A percentile compares a stretch with the other conserved stretches of the same genome.
phyloP scores from a whole-genome alignment of 2,113 vertebrate genomes.

The Pterocles gutturalis region DNA sequence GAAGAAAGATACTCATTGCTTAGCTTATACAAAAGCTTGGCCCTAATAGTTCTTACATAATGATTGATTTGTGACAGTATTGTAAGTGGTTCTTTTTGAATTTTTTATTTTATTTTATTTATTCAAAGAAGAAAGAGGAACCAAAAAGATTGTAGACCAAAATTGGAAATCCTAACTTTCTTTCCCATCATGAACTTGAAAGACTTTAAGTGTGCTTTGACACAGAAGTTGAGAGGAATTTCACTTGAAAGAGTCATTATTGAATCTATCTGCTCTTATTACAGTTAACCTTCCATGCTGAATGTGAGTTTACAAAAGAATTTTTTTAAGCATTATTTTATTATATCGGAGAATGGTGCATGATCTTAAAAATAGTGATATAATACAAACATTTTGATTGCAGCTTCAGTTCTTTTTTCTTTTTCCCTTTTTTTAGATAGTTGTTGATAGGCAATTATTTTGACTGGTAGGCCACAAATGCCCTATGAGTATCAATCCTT shows the following conservation, averaged over 20 bases:
- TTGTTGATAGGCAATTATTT: background rate
- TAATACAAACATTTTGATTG: background rate
- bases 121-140: background rate
- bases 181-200: background rate
- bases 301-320: background rate
- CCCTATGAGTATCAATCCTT: background rate
- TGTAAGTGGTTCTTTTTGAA: accelerated
- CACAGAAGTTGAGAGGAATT: background rate
- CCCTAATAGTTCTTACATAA: background rate
- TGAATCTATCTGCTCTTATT: background rate
- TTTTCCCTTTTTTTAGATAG: background rate
- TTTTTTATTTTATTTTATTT: background rate
- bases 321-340: background rate
- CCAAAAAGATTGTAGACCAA: background rate
- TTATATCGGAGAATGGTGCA: background rate
- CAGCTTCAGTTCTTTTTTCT: background rate
- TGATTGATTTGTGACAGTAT: background rate
- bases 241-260: background rate
- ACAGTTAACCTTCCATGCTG: background rate
- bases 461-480: background rate
- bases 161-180: background rate
- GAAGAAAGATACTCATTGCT: background rate
- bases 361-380: background rate
- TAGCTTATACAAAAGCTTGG: background rate
- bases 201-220: background rate